Evolutionary conservation across 2,797 vertebrate species (phyloP).

Genomic region (Enteromius argenteus): DNA sequence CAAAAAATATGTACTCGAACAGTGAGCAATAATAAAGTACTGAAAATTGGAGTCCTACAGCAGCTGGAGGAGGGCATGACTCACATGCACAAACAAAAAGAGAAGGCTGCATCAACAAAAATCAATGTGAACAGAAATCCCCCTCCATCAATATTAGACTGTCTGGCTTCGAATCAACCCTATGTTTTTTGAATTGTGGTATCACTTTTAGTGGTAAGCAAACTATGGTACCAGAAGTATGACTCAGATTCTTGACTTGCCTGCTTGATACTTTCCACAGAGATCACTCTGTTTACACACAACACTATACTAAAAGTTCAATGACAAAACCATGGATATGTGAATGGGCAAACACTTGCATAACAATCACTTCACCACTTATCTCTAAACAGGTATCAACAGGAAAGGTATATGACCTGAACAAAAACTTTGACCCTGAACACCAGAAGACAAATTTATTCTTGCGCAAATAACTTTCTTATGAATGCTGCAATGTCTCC

Average conservation of each 20-base stretch:
- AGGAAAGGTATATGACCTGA: constrained; percentile 33
- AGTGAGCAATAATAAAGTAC: constrained; percentile 2
- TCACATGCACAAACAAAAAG: constrained; percentile 61
- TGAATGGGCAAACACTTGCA: neutral
- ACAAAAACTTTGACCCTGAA: constrained; percentile 50
- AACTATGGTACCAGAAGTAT: neutral
- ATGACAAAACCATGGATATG: constrained; percentile 14
- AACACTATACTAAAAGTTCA: neutral
- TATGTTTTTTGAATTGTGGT: constrained; percentile 11
- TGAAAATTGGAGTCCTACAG: constrained; percentile 32
- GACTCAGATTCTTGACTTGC: constrained; percentile 13
- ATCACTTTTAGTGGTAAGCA: constrained; percentile 21
- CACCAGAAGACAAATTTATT: constrained; percentile 40
- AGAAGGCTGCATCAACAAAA: neutral
- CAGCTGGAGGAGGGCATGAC: constrained; percentile 76
- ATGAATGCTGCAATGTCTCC: neutral
- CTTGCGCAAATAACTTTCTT: neutral
- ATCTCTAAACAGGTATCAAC: neutral
- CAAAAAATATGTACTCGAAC: constrained; percentile 23
- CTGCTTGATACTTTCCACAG: constrained; percentile 14
- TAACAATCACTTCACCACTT: neutral
- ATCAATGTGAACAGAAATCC: constrained; percentile 5
- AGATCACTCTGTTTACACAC: constrained; percentile 9
- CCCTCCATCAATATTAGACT: constrained; percentile 29
- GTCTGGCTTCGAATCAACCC: neutral